Percentiles rank a stretch among this genome's conserved stretches.
Evolutionary conservation across 2,888 invertebrate species (phyloP).

Genomic region (Salpingus planirostris): DNA sequence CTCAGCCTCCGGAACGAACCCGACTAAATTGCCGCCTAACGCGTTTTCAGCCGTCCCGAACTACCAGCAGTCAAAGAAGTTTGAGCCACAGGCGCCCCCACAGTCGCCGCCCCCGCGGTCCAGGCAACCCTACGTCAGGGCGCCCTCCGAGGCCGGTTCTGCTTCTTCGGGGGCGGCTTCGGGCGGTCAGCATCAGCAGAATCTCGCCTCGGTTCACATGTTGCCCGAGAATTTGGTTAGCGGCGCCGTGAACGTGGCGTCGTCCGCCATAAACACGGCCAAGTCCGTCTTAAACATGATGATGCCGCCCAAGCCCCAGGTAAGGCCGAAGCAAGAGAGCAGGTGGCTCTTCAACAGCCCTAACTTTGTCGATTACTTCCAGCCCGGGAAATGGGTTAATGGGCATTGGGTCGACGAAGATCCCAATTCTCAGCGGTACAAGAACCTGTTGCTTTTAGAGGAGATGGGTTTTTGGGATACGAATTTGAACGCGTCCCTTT

Average conservation of each 20-base stretch:
- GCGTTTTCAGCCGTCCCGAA: too few species aligned
- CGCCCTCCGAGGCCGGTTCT: too few species aligned
- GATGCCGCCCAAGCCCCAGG: slow-evolving; percentile 27
- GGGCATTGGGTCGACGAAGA: slow-evolving; percentile 33
- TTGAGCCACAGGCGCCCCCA: too few species aligned
- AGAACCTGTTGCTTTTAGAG: slow-evolving; percentile 31
- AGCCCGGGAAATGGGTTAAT: slow-evolving; percentile 32
- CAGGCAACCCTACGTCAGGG: too few species aligned
- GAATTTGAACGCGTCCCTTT: slow-evolving; percentile 37
- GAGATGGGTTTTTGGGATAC: slow-evolving; percentile 43
- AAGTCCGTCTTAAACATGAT: slow-evolving; percentile 41
- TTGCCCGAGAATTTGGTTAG: slow-evolving; percentile 38
- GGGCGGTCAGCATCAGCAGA: too few species aligned
- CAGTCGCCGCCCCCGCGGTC: too few species aligned
- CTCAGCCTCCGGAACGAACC: too few species aligned
- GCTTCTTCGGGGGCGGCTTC: too few species aligned
- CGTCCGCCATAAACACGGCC: slow-evolving; percentile 40
- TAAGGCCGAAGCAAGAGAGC: slow-evolving; percentile 3
- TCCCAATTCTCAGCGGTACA: slow-evolving; percentile 30
- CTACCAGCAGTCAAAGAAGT: too few species aligned
- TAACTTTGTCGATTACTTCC: slow-evolving; percentile 9
- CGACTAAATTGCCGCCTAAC: too few species aligned
- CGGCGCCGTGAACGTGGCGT: slow-evolving; percentile 41
- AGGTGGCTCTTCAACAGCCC: too few species aligned
- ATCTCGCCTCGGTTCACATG: slow-evolving; percentile 29